Evolutionary conservation across 2,797 vertebrate species (phyloP).

Genomic region (Nothura maculosa): DNA sequence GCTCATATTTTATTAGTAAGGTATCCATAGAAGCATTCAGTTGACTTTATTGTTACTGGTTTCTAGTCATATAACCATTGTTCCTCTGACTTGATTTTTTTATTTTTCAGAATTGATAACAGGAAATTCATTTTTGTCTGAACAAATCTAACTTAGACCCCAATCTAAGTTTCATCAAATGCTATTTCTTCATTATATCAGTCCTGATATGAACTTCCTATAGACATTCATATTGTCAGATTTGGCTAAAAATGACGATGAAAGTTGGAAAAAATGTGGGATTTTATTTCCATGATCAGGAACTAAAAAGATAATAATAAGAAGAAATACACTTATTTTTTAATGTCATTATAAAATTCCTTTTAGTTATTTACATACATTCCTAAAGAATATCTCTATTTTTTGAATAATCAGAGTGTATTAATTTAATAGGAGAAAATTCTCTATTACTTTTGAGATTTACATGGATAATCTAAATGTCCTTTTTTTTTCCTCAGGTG

Average conservation of each 20-base stretch:
- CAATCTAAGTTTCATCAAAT: neutral
- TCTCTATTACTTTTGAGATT: neutral
- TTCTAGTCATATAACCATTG: neutral
- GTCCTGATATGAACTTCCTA: neutral
- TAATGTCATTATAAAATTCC: neutral
- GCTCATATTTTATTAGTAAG: neutral
- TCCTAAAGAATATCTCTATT: neutral
- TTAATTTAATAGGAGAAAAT: neutral
- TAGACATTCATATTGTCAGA: neutral
- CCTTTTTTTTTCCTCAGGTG: neutral
- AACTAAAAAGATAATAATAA: neutral
- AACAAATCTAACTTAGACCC: neutral
- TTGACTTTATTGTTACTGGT: neutral
- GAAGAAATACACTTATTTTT: neutral
- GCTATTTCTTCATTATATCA: constrained; percentile 25
- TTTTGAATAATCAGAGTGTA: neutral
- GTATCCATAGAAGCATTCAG: neutral
- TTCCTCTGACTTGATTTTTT: neutral
- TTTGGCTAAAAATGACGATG: neutral
- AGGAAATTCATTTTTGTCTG: neutral
- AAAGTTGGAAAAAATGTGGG: neutral
- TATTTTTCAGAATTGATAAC: neutral
- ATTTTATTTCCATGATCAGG: neutral
- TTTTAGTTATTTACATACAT: neutral
- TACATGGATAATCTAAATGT: neutral